Evolutionary conservation across 2,888 invertebrate species (phyloP).

Genomic region (Drosophila parthenogenetica): DNA sequence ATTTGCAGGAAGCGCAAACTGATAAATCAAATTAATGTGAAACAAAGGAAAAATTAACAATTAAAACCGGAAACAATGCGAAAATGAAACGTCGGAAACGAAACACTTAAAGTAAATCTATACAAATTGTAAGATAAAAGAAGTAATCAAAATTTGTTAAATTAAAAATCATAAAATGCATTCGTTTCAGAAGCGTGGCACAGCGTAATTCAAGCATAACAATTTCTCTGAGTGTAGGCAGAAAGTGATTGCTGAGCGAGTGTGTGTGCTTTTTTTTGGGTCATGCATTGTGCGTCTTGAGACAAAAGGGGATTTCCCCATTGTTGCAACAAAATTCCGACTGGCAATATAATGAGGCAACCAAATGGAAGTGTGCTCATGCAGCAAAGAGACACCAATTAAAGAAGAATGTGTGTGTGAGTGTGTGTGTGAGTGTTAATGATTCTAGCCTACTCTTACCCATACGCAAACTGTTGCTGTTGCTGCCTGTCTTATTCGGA

Average conservation of each 20-base stretch:
- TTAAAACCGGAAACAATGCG: not conserved
- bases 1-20: too few species aligned
- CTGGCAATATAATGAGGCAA: conserved; percentile 6
- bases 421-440: conserved; percentile 6
- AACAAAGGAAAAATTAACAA: not conserved
- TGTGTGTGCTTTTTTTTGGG: conserved; percentile 2
- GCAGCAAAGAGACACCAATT: conserved; percentile 34
- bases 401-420: not conserved
- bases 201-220: not conserved
- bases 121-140: not conserved
- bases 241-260: not conserved
- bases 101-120: not conserved
- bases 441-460: conserved; percentile 77
- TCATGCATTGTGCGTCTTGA: conserved; percentile 39
- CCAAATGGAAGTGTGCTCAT: conserved; percentile 22
- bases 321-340: conserved; percentile 14
- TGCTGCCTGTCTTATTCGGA: conserved; percentile 51
- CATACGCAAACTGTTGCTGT: conserved; percentile 82
- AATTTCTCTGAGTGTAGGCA: conserved; percentile 9
- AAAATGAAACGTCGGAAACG: not conserved
- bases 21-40: too few species aligned
- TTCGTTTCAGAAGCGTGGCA: not conserved
- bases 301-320: conserved; percentile 18
- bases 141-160: not conserved
- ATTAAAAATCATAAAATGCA: not conserved